Percentiles rank a stretch among this genome's conserved stretches.
phyloP scores from a whole-genome alignment of 2,113 vertebrate genomes.

The Copsychus sechellarum region DNA sequence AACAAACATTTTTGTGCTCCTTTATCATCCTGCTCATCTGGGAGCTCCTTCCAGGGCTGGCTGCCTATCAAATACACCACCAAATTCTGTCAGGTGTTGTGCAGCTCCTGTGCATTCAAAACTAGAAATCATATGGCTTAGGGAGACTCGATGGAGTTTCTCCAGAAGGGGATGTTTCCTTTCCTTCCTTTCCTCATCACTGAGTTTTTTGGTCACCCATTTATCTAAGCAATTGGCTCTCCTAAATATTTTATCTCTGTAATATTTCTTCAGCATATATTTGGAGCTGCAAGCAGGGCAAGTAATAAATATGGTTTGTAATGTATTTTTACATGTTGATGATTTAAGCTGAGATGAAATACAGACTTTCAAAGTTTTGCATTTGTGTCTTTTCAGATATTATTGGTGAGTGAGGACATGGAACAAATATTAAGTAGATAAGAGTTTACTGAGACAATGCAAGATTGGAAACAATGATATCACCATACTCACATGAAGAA shows the following conservation, averaged over 20 bases:
- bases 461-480: not conserved
- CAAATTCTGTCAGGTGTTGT: not conserved
- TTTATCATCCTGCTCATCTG: not conserved
- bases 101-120: not conserved
- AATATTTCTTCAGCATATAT: not conserved
- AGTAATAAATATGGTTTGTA: not conserved
- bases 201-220: not conserved
- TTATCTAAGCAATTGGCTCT: not conserved
- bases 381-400: not conserved
- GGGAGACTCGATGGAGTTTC: not conserved
- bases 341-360: not conserved
- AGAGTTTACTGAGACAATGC: not conserved
- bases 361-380: not conserved
- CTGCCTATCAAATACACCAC: not conserved
- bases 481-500: not conserved
- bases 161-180: not conserved
- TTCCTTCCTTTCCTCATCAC: not conserved
- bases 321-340: not conserved
- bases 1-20: not conserved
- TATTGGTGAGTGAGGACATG: not conserved
- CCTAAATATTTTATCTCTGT: not conserved
- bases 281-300: not conserved
- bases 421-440: not conserved
- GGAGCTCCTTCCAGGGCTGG: not conserved
- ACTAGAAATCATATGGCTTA: not conserved